Percentiles rank a stretch among this genome's conserved stretches.
These are phyloP conservation scores for Pelodytes ibericus DNA, from an alignment of 2,797 vertebrate genomes.

Conservation along the genomic window DNA sequence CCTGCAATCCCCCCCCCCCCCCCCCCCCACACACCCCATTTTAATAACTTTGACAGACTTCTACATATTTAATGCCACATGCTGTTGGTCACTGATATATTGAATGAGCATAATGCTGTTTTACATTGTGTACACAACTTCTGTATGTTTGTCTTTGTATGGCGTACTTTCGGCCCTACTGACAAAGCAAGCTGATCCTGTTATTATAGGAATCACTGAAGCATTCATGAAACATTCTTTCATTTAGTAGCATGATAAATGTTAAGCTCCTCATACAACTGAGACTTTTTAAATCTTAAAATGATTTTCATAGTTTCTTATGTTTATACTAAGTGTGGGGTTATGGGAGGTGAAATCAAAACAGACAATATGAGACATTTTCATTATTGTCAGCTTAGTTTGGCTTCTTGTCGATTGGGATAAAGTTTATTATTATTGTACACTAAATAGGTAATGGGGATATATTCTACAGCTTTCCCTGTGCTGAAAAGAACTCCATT, in stretches of 20 bases:
- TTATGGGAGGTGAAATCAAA: conserved; percentile 48
- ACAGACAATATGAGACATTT: conserved; percentile 38
- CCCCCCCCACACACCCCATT: too few relatives aligned
- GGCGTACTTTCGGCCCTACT: conserved; percentile 42
- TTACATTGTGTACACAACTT: conserved; percentile 48
- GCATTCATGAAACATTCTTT: conserved; percentile 47
- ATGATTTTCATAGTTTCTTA: conserved; percentile 49
- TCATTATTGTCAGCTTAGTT: conserved; percentile 21
- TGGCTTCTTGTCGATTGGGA: conserved; percentile 22
- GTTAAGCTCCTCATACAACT: conserved; percentile 42
- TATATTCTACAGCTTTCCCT: background rate
- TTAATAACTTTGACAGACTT: conserved; percentile 47
- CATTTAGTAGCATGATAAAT: conserved; percentile 44
- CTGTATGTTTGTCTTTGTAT: conserved; percentile 52
- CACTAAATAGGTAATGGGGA: background rate
- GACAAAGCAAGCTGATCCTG: conserved; percentile 46
- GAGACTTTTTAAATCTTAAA: conserved; percentile 49
- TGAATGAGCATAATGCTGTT: conserved; percentile 36
- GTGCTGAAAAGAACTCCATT: background rate
- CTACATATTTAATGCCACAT: conserved; percentile 10
- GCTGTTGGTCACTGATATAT: conserved; percentile 43
- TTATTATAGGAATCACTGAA: conserved; percentile 55
- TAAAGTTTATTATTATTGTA: conserved; percentile 23
- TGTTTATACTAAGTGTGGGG: conserved; percentile 38
- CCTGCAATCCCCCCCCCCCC: conserved; percentile 8